Evolutionary conservation across 35 echinoderm and acorn worm species (phyloP), one percentile per base, ranked within the genome.

Genomic region (Apostichopus californicus): DNA sequence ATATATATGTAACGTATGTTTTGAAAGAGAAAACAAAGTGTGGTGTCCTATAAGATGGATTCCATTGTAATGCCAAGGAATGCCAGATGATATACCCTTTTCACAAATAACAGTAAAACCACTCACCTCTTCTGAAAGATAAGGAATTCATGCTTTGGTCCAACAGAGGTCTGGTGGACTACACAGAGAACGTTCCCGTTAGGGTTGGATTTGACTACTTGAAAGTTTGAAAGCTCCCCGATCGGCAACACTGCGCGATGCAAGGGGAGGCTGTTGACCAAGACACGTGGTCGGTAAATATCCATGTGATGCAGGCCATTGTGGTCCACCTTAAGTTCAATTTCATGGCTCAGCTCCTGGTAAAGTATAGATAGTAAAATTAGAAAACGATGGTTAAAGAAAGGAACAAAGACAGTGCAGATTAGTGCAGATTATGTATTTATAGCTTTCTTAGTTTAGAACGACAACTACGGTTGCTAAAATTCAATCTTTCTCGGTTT

Each of bases 71-170:
- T 46, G 34, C 34, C 34, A 46, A 46, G 34, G 34, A 46, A 46
- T 46, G 1, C 34, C 34, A 46, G 17, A n/a, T 55, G 53, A 9
- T 54, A 83, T 56, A 54, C 52, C n/a, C 1, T 55, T 10, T 6
- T 14, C 28, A 83, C 9, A 55, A 54, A n/a, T 23, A 21, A 18
- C 11, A 5, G 23, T 9, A 15, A 24, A 54, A 64, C 9, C 9
- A 22, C 21, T 4, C 72, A 89, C 86, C 86, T 89, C 64, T 57
- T 68, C 60, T 89, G 24, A 64, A 89, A 89, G 46, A 89, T 11
- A 18, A 89, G 53, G n/a, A 72, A 89, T 24, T 89, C 86, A 57
- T 89, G 57, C 26, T 55, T 89, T n/a, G 25, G 86, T 89, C 86
- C 86, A 9, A 34, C 53, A 7, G 86, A 68, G 1, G 86, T 89